phyloP scores from a whole-genome alignment of 37 sponge, comb jelly and placozoan species.

The Aplysina aerophoba region DNA sequence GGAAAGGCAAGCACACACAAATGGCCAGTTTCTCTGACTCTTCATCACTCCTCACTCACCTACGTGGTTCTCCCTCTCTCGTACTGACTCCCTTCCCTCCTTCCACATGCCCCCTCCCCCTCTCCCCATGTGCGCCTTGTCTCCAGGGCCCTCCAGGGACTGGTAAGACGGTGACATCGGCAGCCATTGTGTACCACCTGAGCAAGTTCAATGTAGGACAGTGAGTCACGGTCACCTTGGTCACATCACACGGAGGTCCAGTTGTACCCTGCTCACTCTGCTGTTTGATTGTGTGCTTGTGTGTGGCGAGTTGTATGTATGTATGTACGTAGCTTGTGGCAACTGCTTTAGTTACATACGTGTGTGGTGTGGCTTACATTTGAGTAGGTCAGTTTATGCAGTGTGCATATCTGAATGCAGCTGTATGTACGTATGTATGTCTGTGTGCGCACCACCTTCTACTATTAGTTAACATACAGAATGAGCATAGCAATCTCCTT shows the following conservation, averaged over 20 bases:
- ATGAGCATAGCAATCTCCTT: no score
- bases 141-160: slow-evolving; percentile 90
- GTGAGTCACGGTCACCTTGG: background rate
- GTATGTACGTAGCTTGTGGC: background rate
- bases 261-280: no score
- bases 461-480: no score
- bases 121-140: no score
- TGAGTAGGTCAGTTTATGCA: background rate
- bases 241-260: no score
- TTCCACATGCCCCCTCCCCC: no score
- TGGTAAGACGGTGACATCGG: slow-evolving; percentile 99
- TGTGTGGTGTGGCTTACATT: background rate
- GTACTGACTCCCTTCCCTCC: no score
- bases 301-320: slow-evolving; percentile 22
- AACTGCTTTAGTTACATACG: background rate
- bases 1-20: background rate
- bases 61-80: background rate
- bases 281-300: slow-evolving; percentile 23
- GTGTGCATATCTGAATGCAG: background rate
- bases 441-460: no score
- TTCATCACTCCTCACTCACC: background rate
- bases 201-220: slow-evolving; percentile 68
- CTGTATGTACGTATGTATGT: no score
- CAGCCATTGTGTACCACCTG: slow-evolving; percentile 95
- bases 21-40: background rate